Conservation (phyloP, 2,888 invertebrate genomes). For the Polietes domitor region DNA sequence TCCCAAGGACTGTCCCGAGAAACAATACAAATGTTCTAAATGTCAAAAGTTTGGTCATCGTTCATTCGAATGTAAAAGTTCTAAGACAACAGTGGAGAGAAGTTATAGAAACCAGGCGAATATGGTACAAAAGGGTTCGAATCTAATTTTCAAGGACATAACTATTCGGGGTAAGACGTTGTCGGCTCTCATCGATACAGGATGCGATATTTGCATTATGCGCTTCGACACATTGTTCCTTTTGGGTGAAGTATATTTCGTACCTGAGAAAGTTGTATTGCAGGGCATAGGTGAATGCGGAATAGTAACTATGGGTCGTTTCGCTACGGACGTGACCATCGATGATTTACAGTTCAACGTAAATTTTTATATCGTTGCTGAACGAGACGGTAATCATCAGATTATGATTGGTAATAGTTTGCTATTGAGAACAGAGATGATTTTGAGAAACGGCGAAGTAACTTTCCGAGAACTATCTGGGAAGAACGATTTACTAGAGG, state of each 20-base stretch:
- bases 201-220: not conserved
- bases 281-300: not conserved
- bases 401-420: not conserved
- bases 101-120: not conserved
- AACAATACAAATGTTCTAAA: too few species aligned
- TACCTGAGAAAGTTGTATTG: not conserved
- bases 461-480: not conserved
- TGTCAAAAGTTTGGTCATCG: too few species aligned
- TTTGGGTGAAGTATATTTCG: not conserved
- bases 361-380: not conserved
- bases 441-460: not conserved
- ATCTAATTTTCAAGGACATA: not conserved
- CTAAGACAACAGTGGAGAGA: too few species aligned
- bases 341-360: not conserved
- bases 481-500: not conserved
- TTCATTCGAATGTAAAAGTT: too few species aligned
- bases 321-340: not conserved
- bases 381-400: not conserved
- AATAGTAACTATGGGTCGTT: not conserved
- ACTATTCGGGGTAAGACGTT: not conserved
- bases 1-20: too few species aligned
- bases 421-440: not conserved
- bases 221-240: not conserved
- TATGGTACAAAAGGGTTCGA: not conserved
- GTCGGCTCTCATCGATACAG: not conserved